phyloP scores from a whole-genome alignment of 64 coral and sea anemone species.

The Actinia tenebrosa region DNA sequence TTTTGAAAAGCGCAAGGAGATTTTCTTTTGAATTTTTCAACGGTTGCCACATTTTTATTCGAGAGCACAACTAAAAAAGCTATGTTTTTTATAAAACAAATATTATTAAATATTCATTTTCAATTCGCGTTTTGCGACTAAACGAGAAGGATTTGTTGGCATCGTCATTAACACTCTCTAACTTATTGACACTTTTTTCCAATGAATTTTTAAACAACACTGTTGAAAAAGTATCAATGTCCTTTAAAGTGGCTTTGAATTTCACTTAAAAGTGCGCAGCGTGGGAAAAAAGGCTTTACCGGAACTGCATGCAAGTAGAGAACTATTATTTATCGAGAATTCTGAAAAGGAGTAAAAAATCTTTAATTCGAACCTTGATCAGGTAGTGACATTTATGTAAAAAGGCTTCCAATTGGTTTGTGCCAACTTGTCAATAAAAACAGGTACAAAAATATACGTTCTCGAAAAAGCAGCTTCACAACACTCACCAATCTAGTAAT shows the following conservation, averaged over 20 bases:
- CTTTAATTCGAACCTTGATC: background rate
- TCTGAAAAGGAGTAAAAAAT: background rate
- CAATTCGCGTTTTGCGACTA: background rate
- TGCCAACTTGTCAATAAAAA: background rate
- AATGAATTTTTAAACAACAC: background rate
- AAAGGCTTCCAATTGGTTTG: background rate
- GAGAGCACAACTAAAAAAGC: background rate
- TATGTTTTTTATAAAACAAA: background rate
- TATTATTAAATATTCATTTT: slow-evolving; percentile 7
- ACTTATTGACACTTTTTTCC: background rate
- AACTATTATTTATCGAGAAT: no score
- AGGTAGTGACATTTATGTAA: background rate
- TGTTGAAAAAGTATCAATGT: background rate
- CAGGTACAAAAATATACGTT: background rate
- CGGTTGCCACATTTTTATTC: background rate
- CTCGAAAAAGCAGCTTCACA: background rate
- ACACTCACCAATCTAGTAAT: background rate
- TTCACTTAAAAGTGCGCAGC: background rate
- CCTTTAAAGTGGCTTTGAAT: background rate
- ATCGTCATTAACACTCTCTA: background rate
- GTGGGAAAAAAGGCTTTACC: background rate
- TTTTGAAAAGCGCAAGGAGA: background rate
- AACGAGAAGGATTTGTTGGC: slow-evolving; percentile 3
- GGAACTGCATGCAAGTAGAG: no score
- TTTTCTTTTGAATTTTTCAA: background rate